phyloP scores from a whole-genome alignment of 2,797 vertebrate species.

The Artibeus lituratus region DNA sequence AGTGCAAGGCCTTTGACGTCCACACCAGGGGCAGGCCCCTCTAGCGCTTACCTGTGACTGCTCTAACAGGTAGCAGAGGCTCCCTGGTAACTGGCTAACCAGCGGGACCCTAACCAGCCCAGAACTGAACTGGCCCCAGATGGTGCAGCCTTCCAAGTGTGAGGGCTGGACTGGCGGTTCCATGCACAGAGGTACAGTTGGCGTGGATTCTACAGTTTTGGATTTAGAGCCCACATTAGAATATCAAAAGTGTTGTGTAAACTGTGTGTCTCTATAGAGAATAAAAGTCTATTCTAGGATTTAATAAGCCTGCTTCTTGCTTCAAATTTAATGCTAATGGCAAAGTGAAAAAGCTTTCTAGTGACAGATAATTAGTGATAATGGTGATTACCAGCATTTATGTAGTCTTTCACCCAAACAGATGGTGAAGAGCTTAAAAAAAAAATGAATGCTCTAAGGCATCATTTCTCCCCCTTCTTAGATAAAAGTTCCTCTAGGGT shows the following conservation, averaged over 20 bases:
- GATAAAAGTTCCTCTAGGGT: constrained; percentile 57
- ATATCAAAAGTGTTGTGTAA: constrained; percentile 21
- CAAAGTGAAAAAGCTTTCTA: constrained; percentile 56
- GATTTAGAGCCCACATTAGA: background rate
- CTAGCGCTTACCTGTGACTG: background rate
- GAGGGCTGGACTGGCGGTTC: background rate
- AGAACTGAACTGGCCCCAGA: background rate
- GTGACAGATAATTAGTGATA: constrained; percentile 61
- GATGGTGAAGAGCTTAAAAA: constrained; percentile 45
- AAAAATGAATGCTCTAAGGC: constrained; percentile 40
- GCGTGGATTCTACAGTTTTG: background rate
- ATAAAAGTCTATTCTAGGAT: constrained; percentile 46
- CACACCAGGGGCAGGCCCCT: background rate
- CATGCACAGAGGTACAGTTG: background rate
- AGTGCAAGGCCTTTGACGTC: background rate
- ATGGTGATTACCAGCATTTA: constrained; percentile 53
- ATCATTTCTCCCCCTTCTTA: constrained; percentile 43
- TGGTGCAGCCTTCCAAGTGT: background rate
- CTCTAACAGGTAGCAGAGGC: background rate
- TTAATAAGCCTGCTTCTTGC: constrained; percentile 54
- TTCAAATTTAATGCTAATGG: constrained; percentile 57
- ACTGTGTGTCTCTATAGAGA: constrained; percentile 11
- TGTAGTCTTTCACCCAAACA: constrained; percentile 57
- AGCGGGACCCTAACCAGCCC: background rate
- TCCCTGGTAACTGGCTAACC: background rate